Evolutionary conservation across 2,113 vertebrate genomes (phyloP).

Genomic region (Istiophorus platypterus): DNA sequence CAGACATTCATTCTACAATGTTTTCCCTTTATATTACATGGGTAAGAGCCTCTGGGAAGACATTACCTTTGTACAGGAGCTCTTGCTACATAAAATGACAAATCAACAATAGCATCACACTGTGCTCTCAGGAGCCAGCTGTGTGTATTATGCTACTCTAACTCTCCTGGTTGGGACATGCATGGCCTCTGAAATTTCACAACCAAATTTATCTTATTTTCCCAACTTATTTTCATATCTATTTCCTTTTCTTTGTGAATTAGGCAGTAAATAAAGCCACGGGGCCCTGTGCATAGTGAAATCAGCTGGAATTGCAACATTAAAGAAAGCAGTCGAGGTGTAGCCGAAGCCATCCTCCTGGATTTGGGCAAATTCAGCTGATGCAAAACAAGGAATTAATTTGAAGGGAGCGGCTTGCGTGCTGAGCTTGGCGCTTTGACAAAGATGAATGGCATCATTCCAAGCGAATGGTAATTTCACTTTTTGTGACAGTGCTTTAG

Average conservation of each 20-base stretch:
- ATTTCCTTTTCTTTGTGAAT: constrained; percentile 96
- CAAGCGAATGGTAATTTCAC: constrained; percentile 99
- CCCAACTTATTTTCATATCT: constrained; percentile 98
- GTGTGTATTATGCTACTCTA: constrained; percentile 88
- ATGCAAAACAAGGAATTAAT: constrained; percentile 99
- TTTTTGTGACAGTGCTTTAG: constrained; percentile 99
- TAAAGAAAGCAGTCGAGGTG: constrained; percentile 94
- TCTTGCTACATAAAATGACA: constrained; percentile 94
- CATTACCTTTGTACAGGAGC: constrained; percentile 94
- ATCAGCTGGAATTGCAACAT: constrained; percentile 95
- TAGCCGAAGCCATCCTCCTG: constrained; percentile 94
- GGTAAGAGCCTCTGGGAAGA: constrained; percentile 90
- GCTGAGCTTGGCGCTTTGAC: constrained; percentile 97
- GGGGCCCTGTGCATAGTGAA: constrained; percentile 83
- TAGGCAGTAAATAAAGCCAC: constrained; percentile 93
- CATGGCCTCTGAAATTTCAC: constrained; percentile 89
- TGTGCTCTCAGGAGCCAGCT: constrained; percentile 90
- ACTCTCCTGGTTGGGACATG: constrained; percentile 85
- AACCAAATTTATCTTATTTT: constrained; percentile 96
- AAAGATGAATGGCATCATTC: constrained; percentile 99
- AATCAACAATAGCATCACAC: constrained; percentile 91
- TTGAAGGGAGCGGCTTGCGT: constrained; percentile 95
- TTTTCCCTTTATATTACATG: constrained; percentile 65
- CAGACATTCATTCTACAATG: constrained; percentile 62
- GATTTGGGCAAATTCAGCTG: constrained; percentile 99